phyloP scores from a whole-genome alignment of 2,888 invertebrate genomes.

The Hedychridium roseum region DNA sequence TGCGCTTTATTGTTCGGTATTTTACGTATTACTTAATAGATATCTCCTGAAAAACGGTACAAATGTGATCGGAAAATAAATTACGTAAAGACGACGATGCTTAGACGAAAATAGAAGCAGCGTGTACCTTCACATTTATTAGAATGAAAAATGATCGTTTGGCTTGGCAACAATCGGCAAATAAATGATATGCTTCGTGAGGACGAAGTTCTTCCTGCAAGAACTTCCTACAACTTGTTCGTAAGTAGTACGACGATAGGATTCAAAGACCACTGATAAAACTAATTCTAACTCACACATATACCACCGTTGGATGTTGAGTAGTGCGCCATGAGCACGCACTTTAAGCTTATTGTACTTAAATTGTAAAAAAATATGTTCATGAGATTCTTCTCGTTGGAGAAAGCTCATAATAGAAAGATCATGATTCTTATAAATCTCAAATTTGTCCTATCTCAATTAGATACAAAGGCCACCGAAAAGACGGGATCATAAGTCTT shows the following conservation, averaged over 20 bases:
- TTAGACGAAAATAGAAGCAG: no score
- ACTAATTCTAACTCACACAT: no score
- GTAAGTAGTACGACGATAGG: no score
- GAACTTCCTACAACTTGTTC: no score
- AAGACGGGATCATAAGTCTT: slow-evolving; percentile 32
- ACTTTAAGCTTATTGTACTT: slow-evolving; percentile 31
- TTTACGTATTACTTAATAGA: neutral
- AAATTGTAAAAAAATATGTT: slow-evolving; percentile 35
- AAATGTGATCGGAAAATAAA: no score
- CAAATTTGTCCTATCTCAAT: slow-evolving; percentile 30
- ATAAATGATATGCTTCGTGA: neutral
- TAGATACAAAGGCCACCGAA: slow-evolving; percentile 40
- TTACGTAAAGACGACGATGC: no score
- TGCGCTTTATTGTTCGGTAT: slow-evolving; percentile 21
- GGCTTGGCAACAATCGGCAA: neutral
- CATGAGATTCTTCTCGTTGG: slow-evolving; percentile 25
- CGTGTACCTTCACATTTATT: neutral
- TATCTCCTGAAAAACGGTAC: no score
- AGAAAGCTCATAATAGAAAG: slow-evolving; percentile 30
- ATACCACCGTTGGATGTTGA: no score
- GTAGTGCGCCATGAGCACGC: slow-evolving; percentile 29
- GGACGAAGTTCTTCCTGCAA: no score
- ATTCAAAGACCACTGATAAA: no score
- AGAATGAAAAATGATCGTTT: neutral
- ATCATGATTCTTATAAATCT: slow-evolving; percentile 23